Conservation (phyloP, 2,797 vertebrate species). For the Euphonia xanthogaster region DNA sequence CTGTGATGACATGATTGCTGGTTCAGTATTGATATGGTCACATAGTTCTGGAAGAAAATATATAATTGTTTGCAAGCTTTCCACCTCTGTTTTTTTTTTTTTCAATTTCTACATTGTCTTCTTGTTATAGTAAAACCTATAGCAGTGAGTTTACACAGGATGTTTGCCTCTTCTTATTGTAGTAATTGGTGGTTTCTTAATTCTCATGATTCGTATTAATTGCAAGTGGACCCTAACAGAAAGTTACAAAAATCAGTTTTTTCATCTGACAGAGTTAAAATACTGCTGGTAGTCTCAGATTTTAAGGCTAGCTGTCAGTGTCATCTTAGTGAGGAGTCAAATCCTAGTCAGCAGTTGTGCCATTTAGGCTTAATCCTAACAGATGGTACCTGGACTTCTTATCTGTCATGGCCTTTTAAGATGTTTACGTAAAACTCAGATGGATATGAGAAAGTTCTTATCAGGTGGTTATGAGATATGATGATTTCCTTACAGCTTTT, state of each 20-base stretch:
- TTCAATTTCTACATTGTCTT: neutral
- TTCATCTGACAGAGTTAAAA: neutral
- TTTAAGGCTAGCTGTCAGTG: neutral
- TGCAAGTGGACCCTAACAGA: neutral
- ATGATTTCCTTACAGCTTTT: neutral
- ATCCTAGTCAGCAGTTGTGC: neutral
- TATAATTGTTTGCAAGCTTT: neutral
- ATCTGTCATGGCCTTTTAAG: neutral
- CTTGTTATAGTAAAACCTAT: neutral
- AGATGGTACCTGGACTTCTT: neutral
- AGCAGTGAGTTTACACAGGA: neutral
- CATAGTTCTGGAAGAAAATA: neutral
- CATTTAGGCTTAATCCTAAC: neutral
- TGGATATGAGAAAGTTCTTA: neutral
- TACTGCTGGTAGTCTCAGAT: neutral
- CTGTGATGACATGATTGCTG: neutral
- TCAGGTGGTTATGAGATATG: neutral
- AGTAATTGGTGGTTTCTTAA: neutral
- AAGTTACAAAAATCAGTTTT: neutral
- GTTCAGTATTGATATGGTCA: neutral
- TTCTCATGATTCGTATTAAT: neutral
- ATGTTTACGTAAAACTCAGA: neutral
- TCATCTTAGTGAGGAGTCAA: neutral
- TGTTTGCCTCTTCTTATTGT: neutral
- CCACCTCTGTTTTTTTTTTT: neutral